phyloP scores from a whole-genome alignment of 2,888 invertebrate species.

The Patella depressa region DNA sequence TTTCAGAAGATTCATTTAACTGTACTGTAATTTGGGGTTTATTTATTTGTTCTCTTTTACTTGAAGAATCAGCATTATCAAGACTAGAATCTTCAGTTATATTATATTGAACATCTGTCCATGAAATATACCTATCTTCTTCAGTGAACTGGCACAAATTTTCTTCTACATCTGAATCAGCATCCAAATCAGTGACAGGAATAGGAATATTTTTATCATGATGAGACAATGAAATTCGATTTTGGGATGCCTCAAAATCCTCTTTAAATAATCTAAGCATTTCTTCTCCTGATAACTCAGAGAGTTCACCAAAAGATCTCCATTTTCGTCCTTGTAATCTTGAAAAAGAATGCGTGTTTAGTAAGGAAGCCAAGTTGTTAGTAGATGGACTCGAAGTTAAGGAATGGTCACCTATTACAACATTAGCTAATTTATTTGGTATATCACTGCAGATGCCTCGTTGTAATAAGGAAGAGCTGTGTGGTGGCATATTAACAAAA shows the following conservation, averaged over 20 bases:
- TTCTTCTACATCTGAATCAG: background rate
- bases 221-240: background rate
- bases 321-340: slow-evolving; percentile 30
- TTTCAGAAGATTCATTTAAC: background rate
- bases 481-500: slow-evolving; percentile 1
- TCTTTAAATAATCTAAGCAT: background rate
- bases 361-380: background rate
- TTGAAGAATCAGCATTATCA: background rate
- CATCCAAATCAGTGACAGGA: background rate
- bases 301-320: slow-evolving; percentile 27
- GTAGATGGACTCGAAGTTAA: slow-evolving; percentile 3
- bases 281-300: slow-evolving; percentile 22
- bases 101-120: background rate
- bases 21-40: background rate
- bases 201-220: background rate
- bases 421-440: slow-evolving; percentile 1
- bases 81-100: background rate
- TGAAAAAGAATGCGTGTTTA: background rate
- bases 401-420: background rate
- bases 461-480: background rate
- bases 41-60: background rate
- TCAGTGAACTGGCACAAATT: background rate
- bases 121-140: background rate
- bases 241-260: slow-evolving; percentile 15
- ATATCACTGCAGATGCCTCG: background rate